Evolutionary conservation across 1,140 invertebrate genomes (phyloP), one percentile per base, ranked within the genome.

Genomic region (Neodiprion lecontei): DNA sequence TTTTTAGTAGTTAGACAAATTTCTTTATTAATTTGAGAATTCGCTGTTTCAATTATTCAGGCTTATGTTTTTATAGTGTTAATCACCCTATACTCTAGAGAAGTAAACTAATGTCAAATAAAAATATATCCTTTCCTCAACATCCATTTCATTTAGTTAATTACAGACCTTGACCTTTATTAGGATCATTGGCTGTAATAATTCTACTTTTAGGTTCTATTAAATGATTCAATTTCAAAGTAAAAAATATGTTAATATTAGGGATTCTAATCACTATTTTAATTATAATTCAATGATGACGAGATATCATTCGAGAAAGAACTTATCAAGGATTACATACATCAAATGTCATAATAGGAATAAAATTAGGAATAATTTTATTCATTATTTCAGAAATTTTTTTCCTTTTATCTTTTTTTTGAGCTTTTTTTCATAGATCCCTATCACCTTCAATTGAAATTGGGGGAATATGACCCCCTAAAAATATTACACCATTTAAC

Each of bases 381-480:
- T 92, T 92, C 88, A 92, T 92, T 90, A 83, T 88, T 67, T 92
- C 90, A 76, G 91, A 92, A 90, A 76, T 92, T 72, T 89, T 92
- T 78, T 92, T 92, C 84, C 92, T 92, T 86, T 75, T 91, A 72
- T 89, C 86, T 69, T 92, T 92, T 86, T 92, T 93, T 85, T 92
- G 91, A 90, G 81, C 88, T 9, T 94, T 92, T 83, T 93, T 93
- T 83, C 91, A 93, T 82, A 90, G 89, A 86, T 90, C 89, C 7
- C 75, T 93, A 84, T 83, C 89, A 0, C 92, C 91, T n/a, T 85
- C 83, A 71, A 86, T 91, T 80, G 91, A 93, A 89, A 85, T 93
- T 85, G 91, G 91, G 53, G 75, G 79, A 74, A 79, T 80, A n/a
- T 93, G 91, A 88, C 90, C 91, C 7, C 91, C 91, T 23, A 74